Base-by-base conservation (phyloP, 2,888 invertebrate species). In the Caenorhabditis sulstoni region DNA sequence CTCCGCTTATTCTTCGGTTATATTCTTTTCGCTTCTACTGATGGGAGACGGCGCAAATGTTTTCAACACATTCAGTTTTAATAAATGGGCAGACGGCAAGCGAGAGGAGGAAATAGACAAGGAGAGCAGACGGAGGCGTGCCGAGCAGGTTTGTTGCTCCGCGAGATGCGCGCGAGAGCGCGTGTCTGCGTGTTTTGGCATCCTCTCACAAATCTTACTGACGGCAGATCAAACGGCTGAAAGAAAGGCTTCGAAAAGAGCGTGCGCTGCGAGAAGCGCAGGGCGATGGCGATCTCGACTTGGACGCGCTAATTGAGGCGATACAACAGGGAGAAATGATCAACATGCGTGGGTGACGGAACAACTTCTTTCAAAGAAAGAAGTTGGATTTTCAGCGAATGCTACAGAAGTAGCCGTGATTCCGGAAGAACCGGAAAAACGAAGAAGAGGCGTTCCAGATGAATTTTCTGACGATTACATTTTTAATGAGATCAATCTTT, bases 61-160 rank as follows among this genome's bases (percentile, higher is more conserved):
- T 37, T 86, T 86, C 83, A 86, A 86, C 65, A 83, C 85, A 57
- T 86, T 86, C 76, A 81, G 80, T 52, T 86, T 86, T 73, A 84
- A 84, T 64, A 86, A 86, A 78, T 86, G 85, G 85, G 85, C 85
- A 20, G 84, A 83, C 53, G 76, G 75, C 41, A 86, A 84, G 73
- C 81, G 83, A 22, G 85, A 86, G 65, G 85, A 86, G 58, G 85
- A 86, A 57, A 81, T 86, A 67, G 85, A 84, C 64, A 84, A 86
- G 67, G 85, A 86, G 41, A 81, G 79, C 53, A 75, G 77, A 41
- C 62, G 79, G 37, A 65, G 85, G 23, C 81, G 85, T 53, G 81
- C 80, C 39, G 74, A 82, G 52, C 85, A 86, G 84, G 85, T 85
- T 55, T 20, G 80, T 74, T 41, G 50, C 57, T 47, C 37, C 16